Conservation (phyloP, 1,140 invertebrate genomes). For the Diorhabda carinulata region DNA sequence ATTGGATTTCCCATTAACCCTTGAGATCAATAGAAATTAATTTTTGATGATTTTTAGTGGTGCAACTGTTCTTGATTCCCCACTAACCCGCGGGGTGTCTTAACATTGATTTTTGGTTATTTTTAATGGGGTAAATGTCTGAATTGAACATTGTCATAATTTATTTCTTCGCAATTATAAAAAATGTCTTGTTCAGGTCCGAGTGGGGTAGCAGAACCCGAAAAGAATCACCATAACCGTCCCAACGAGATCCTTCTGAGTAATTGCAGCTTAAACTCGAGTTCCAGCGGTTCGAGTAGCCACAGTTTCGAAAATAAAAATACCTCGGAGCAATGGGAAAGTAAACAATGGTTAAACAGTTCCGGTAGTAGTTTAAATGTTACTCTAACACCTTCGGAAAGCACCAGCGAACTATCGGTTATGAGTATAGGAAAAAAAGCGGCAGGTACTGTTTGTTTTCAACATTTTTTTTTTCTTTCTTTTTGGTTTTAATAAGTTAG, state of each 20-base stretch:
- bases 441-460: neutral
- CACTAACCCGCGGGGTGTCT: too few species aligned
- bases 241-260: conserved; percentile 42
- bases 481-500: neutral
- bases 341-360: conserved; percentile 43
- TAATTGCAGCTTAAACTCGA: conserved; percentile 46
- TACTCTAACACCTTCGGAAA: conserved; percentile 42
- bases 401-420: conserved; percentile 41
- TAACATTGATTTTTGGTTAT: too few species aligned
- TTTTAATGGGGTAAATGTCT: too few species aligned
- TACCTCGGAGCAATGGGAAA: conserved; percentile 41
- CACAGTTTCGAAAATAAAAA: conserved; percentile 43
- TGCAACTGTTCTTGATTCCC: too few species aligned
- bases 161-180: too few species aligned
- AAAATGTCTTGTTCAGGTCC: neutral
- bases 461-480: neutral
- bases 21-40: too few species aligned
- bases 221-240: conserved; percentile 35
- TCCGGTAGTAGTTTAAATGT: conserved; percentile 42
- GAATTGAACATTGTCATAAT: too few species aligned
- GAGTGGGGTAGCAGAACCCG: conserved; percentile 16
- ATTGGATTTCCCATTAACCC: too few species aligned
- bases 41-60: too few species aligned
- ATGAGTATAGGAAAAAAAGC: conserved; percentile 35
- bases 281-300: conserved; percentile 44